These are phyloP conservation scores for Atta texana DNA, from an alignment of 1,140 invertebrate genomes.

Conservation along the genomic window DNA sequence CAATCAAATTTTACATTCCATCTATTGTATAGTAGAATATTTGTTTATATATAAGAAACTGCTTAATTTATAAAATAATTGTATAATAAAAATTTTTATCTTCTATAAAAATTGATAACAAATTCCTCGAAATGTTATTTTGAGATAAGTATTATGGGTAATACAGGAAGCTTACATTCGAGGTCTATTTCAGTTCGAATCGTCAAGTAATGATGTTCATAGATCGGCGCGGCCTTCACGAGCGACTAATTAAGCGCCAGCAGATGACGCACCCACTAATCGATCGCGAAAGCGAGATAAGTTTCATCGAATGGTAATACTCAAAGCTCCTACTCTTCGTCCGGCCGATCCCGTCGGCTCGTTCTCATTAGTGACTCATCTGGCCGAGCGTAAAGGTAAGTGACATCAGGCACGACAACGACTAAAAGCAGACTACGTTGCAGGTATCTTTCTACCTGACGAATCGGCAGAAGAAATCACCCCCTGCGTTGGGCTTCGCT, in stretches of 20 bases:
- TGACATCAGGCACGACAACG: constrained; percentile 34
- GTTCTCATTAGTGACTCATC: constrained; percentile 80
- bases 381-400: constrained; percentile 49
- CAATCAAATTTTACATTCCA: not conserved
- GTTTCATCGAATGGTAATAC: constrained; percentile 44
- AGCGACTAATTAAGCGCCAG: constrained; percentile 70
- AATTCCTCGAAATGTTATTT: constrained; percentile 2
- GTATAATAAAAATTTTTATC: not conserved
- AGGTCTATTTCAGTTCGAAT: constrained; percentile 45
- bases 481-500: constrained; percentile 14
- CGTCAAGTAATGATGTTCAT: constrained; percentile 32
- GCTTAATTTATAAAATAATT: not conserved
- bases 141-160: not conserved
- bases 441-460: constrained; percentile 54
- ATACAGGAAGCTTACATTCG: constrained; percentile 21
- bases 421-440: constrained; percentile 15
- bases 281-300: constrained; percentile 73
- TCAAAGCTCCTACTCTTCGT: constrained; percentile 35
- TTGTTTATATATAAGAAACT: not conserved
- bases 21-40: not conserved
- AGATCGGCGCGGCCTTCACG: constrained; percentile 39
- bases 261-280: constrained; percentile 67
- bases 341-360: constrained; percentile 47
- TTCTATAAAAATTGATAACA: not conserved
- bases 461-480: constrained; percentile 21